These are phyloP conservation scores for Hoplostethus atlanticus DNA, from an alignment of 2,797 vertebrate species.

Conservation along the genomic window DNA sequence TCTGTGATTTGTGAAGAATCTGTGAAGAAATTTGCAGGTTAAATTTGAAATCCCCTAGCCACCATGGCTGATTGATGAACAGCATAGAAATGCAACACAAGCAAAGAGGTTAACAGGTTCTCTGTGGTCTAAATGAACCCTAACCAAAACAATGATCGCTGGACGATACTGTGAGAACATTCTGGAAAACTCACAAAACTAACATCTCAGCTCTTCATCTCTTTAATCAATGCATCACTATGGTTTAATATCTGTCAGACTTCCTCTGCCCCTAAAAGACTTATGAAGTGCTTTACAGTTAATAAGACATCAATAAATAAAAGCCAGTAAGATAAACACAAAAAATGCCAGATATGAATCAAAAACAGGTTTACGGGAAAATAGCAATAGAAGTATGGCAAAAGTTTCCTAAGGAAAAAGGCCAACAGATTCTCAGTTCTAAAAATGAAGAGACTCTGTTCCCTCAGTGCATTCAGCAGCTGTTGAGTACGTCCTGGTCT, in stretches of 20 bases:
- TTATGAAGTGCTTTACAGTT: constrained; percentile 9
- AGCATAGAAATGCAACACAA: no score
- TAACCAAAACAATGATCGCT: constrained; percentile 13
- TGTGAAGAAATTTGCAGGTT: no score
- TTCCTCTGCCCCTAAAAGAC: not conserved
- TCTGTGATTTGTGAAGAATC: no score
- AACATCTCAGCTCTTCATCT: constrained; percentile 17
- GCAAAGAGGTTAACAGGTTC: constrained; percentile 31
- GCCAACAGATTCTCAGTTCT: constrained; percentile 54
- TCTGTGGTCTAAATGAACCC: constrained; percentile 16
- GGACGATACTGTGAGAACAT: constrained; percentile 19
- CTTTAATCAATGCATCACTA: constrained; percentile 24
- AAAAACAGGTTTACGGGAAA: constrained; percentile 29
- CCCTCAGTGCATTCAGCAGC: constrained; percentile 46
- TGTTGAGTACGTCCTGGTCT: constrained; percentile 49
- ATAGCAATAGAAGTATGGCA: constrained; percentile 22
- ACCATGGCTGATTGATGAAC: no score
- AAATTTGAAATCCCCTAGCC: no score
- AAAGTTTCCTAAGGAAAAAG: constrained; percentile 45
- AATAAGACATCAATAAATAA: constrained; percentile 50
- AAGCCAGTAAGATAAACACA: constrained; percentile 32
- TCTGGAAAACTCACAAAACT: not conserved
- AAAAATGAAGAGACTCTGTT: constrained; percentile 37
- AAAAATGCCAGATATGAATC: constrained; percentile 23
- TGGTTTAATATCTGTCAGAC: constrained; percentile 36